A percentile compares a stretch with the other conserved stretches of the same genome.
These are phyloP conservation scores for Colinus virginianus DNA, from an alignment of 2,113 vertebrate genomes.

Conservation along the genomic window DNA sequence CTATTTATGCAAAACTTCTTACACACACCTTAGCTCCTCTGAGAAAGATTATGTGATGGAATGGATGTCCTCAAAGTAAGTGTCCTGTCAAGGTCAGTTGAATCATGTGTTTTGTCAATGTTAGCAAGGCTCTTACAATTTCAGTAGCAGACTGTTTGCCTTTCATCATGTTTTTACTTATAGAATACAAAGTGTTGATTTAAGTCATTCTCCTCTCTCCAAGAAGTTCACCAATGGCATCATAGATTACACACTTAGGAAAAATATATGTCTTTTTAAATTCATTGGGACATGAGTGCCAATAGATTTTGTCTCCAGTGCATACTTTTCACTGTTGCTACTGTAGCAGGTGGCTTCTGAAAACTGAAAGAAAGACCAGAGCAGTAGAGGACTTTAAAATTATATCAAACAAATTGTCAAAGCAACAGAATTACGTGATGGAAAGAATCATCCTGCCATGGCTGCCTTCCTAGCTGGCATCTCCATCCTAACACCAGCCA, in stretches of 20 bases:
- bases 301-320: neutral
- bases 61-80: neutral
- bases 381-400: neutral
- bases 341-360: neutral
- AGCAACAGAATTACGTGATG: neutral
- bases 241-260: neutral
- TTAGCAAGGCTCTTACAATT: neutral
- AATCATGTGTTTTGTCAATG: neutral
- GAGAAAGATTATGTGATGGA: neutral
- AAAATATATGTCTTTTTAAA: neutral
- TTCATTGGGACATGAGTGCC: neutral
- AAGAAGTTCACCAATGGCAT: neutral
- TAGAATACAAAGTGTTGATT: neutral
- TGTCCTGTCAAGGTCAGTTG: neutral
- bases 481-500: neutral
- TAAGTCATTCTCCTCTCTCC: neutral
- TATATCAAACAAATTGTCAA: neutral
- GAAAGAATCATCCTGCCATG: neutral
- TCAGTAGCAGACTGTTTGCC: neutral
- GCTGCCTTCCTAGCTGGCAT: neutral
- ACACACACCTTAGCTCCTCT: neutral
- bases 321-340: neutral
- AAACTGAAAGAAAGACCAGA: neutral
- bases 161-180: neutral
- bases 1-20: neutral